Percentiles rank a stretch among this genome's conserved stretches.
These are phyloP conservation scores for Pantherophis alleghaniensis DNA, from an alignment of 2,797 vertebrate species.

Conservation along the genomic window DNA sequence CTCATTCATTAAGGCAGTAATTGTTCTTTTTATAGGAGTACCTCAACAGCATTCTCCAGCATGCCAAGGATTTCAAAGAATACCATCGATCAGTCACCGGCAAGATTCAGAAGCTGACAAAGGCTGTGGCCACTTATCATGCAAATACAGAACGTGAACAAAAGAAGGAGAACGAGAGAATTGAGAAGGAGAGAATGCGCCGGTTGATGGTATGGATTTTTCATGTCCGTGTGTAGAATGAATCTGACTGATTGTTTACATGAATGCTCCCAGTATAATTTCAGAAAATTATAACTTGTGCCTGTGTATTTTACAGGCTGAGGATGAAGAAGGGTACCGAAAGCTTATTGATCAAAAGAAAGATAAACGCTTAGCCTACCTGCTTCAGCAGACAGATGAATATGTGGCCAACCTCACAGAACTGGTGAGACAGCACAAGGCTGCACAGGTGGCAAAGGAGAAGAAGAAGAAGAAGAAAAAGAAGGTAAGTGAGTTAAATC, in stretches of 20 bases:
- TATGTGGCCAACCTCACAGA: conserved; percentile 96
- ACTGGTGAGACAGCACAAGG: conserved; percentile 93
- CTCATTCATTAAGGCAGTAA: not conserved
- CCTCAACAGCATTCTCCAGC: conserved; percentile 98
- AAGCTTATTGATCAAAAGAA: conserved; percentile 98
- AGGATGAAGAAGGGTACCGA: conserved; percentile 95
- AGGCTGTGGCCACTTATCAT: conserved; percentile 93
- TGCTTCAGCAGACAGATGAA: conserved; percentile 94
- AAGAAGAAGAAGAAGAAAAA: conserved; percentile 97
- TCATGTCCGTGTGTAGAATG: not conserved
- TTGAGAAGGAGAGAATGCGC: conserved; percentile 96
- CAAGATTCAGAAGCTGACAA: conserved; percentile 94
- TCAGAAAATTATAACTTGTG: not conserved
- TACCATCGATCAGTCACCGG: conserved; percentile 93
- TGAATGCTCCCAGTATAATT: not conserved
- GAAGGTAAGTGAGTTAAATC: conserved; percentile 70
- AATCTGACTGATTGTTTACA: not conserved
- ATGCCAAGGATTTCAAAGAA: conserved; percentile 97
- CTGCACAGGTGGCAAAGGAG: conserved; percentile 92
- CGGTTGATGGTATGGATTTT: conserved; percentile 84
- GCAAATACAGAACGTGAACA: conserved; percentile 97
- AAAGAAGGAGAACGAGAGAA: conserved; percentile 96
- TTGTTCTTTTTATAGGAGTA: conserved; percentile 80
- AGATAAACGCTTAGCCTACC: conserved; percentile 93
- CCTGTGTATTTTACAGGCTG: conserved; percentile 74